Base-by-base conservation (phyloP, 37 sponge, comb jelly and placozoan genomes). In the Crambe crambe region DNA sequence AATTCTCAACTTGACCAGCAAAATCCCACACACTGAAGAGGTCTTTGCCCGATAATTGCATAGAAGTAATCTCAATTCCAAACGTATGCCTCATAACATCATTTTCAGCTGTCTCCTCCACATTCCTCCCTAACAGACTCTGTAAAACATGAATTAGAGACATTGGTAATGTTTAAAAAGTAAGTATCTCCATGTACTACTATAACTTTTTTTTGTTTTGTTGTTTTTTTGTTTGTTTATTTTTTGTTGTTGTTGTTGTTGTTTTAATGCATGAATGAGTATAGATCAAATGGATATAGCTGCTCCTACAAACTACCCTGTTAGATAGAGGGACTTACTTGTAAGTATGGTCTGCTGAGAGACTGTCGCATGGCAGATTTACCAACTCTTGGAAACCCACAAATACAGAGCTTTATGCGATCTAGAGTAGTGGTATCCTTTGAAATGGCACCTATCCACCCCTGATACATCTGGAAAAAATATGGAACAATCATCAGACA, bases 1-100 rank as follows among this genome's bases (percentile, higher is more conserved):
- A 92, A 70, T 62, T 84, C 0, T 88, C 86, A 60, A 91, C 29
- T 42, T 92, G 89, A 0, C 93, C 93, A n/a, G 93, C 88, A 81
- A 92, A 92, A 40, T 92, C 93, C 93, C 93, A 92, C 20, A 88
- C 80, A 21, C 72, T 76, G 70, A 78, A 92, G 23, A 58, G 58
- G 57, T 81, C 81, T 47, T 47, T 76, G 12, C 81, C 85, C 18
- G 85, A 80, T 26, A 89, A 44, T 30, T 81, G 73, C 47, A 88
- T 56, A 17, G 66, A 26, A 23, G 68, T 43, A 20, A 92, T 82
- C 29, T 88, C 86, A 12, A 92, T 92, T 27, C 93, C 93, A 30
- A 73, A 69, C 6, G 93, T 86, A 38, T 44, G 18, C 23, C 76
- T 63, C 31, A 26, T 36, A 6, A 58, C 72, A 75, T 82, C 78